Percentiles rank a stretch among this genome's conserved stretches.
These are phyloP conservation scores for Epizoanthus illoricatus DNA, from an alignment of 92 coral and sea anemone species.

Conservation along the genomic window DNA sequence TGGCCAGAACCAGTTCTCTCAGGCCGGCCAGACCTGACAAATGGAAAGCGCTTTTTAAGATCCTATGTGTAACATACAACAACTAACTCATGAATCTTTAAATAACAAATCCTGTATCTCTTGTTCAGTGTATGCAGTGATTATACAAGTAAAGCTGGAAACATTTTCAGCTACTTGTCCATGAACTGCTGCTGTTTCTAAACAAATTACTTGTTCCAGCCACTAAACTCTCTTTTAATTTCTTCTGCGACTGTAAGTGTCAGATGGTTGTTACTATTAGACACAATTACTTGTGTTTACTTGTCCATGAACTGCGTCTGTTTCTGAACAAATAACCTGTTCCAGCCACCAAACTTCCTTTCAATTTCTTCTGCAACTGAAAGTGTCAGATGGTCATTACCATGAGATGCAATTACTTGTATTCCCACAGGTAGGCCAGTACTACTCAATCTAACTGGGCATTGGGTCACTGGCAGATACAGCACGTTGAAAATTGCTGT, in stretches of 20 bases:
- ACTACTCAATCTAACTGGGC: constrained; percentile 77
- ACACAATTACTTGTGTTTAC: constrained; percentile 73
- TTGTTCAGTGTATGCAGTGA: no score
- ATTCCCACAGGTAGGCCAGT: constrained; percentile 88
- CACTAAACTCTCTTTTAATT: constrained; percentile 80
- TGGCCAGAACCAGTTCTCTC: no score
- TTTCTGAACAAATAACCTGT: constrained; percentile 55
- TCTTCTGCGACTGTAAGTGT: constrained; percentile 84
- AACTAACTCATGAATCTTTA: no score
- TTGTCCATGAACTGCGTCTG: constrained; percentile 23
- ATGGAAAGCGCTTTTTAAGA: no score
- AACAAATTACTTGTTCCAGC: constrained; percentile 69
- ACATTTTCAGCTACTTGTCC: constrained; percentile 14
- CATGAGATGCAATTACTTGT: constrained; percentile 79
- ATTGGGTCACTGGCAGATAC: constrained; percentile 89
- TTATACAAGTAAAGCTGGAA: no score
- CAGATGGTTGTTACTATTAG: constrained; percentile 77
- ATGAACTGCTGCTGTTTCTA: constrained; percentile 46
- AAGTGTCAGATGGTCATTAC: constrained; percentile 77
- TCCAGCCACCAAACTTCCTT: constrained; percentile 87
- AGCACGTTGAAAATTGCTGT: constrained; percentile 94
- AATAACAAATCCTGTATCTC: no score
- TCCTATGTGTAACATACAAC: no score
- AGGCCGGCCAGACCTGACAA: no score
- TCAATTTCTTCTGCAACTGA: constrained; percentile 91